These are phyloP conservation scores for Gobio occitaniae DNA, from an alignment of 2,797 vertebrate species.

Conservation along the genomic window DNA sequence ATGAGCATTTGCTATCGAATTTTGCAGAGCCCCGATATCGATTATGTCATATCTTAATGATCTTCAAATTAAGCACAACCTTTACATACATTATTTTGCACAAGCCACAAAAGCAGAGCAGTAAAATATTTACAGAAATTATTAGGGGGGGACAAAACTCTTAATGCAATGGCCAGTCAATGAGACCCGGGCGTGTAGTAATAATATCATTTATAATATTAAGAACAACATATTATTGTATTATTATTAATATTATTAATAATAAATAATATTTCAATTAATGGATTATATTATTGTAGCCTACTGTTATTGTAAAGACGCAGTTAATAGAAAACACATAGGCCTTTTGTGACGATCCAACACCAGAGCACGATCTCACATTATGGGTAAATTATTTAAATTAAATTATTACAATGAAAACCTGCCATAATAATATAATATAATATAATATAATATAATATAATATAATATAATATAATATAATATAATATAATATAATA, in stretches of 20 bases:
- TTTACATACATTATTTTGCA: background rate
- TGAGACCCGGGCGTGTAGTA: background rate
- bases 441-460: background rate
- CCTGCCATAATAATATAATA: background rate
- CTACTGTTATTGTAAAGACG: background rate
- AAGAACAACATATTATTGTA: background rate
- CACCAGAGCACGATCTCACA: background rate
- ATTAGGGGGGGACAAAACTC: background rate
- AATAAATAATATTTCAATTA: background rate
- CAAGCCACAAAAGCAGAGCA: background rate
- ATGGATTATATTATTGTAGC: background rate
- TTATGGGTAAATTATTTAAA: too few relatives aligned
- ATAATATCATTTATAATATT: background rate
- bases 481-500: background rate
- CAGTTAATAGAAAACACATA: background rate
- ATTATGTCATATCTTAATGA: constrained; percentile 26
- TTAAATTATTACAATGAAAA: background rate
- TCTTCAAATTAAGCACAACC: background rate
- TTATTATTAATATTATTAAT: background rate
- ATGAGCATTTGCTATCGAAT: constrained; percentile 74
- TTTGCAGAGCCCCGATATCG: constrained; percentile 57
- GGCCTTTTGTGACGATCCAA: background rate
- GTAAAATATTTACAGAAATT: background rate
- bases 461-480: background rate
- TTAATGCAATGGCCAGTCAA: background rate